phyloP scores from a whole-genome alignment of 2,113 vertebrate species.

The Heptranchias perlo region DNA sequence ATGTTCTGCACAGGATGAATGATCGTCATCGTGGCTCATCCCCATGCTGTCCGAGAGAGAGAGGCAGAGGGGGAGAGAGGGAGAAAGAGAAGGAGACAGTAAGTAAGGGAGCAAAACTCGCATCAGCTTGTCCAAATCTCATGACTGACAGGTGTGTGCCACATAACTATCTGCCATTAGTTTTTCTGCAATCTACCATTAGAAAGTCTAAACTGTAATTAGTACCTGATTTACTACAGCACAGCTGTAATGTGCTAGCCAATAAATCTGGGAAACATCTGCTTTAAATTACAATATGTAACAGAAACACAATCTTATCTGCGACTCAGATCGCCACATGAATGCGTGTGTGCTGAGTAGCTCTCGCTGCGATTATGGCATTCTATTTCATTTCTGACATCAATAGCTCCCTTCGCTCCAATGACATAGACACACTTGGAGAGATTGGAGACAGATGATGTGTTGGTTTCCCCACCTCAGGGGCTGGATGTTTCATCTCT shows the following conservation, averaged over 20 bases:
- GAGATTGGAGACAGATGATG: neutral
- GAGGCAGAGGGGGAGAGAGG: slow-evolving; percentile 17
- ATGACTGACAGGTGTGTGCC: neutral
- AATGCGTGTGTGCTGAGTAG: neutral
- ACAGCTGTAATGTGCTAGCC: neutral
- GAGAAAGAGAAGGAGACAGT: neutral
- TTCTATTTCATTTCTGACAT: neutral
- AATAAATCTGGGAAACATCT: slow-evolving; percentile 25
- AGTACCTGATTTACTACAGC: neutral
- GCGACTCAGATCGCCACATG: neutral
- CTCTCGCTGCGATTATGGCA: neutral
- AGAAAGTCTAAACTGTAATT: neutral
- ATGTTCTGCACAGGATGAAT: slow-evolving; percentile 74
- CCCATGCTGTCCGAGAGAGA: slow-evolving; percentile 70
- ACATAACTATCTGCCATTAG: neutral
- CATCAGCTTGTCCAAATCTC: neutral
- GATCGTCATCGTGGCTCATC: slow-evolving; percentile 93
- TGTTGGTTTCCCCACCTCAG: neutral
- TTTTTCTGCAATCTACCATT: neutral
- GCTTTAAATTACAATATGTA: neutral
- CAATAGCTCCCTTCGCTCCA: neutral
- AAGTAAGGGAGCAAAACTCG: neutral
- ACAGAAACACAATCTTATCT: slow-evolving; percentile 2
- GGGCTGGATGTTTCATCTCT: slow-evolving; percentile 33
- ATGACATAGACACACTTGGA: neutral